Evolutionary conservation across 2,888 invertebrate genomes (phyloP).

Genomic region (Troilus luridus): DNA sequence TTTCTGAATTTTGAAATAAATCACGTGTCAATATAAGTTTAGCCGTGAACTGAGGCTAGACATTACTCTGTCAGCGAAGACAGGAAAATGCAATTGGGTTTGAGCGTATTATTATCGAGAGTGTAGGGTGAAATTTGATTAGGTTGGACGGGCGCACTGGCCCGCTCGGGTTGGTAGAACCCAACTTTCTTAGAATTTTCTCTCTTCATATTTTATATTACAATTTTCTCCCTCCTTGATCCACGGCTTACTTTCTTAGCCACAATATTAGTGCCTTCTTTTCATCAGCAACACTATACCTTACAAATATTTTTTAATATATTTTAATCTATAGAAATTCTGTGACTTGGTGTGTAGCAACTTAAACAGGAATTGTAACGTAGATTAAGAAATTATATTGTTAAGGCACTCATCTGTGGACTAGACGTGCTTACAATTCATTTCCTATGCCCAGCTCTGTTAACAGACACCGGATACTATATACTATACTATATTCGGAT

Average conservation of each 20-base stretch:
- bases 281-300: neutral
- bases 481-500: too few species aligned
- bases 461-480: too few species aligned
- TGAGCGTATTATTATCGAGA: neutral
- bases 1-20: too few species aligned
- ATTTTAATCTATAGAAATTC: too few species aligned
- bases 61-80: neutral
- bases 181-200: neutral
- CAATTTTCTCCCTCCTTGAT: neutral
- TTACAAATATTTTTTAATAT: neutral
- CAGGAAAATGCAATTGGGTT: neutral
- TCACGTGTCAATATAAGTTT: too few species aligned
- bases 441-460: too few species aligned
- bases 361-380: too few species aligned
- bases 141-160: neutral
- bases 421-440: too few species aligned
- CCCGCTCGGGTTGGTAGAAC: neutral
- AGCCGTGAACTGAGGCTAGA: neutral
- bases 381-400: too few species aligned
- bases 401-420: too few species aligned
- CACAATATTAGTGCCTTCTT: slow-evolving; percentile 4
- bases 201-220: slow-evolving; percentile 39
- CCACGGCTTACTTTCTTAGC: slow-evolving; percentile 7
- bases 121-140: slow-evolving; percentile 31
- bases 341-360: too few species aligned